A percentile compares a stretch with the other conserved stretches of the same genome.
Evolutionary conservation across 2,888 invertebrate species (phyloP).

Genomic region (Norana najaformis): DNA sequence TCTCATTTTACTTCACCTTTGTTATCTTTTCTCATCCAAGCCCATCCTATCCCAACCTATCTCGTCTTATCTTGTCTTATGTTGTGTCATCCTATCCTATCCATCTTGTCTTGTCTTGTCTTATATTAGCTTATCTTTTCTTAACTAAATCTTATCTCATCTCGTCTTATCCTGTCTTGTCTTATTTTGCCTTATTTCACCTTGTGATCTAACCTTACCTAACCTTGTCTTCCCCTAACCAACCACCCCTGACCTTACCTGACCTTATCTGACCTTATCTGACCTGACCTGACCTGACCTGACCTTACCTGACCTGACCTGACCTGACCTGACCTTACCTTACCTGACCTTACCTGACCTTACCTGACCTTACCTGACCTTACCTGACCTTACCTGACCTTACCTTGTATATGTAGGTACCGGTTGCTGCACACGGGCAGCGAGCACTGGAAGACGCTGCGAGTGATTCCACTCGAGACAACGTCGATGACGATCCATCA

Average conservation of each 20-base stretch:
- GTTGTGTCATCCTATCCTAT: not conserved
- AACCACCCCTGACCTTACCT: too few species aligned
- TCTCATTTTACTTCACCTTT: too few species aligned
- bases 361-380: not conserved
- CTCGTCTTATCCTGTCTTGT: not conserved
- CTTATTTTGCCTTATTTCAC: not conserved
- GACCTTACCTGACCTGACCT: too few species aligned
- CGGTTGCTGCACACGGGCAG: not conserved
- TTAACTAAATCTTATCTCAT: too few species aligned
- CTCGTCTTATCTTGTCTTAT: not conserved
- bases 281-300: not conserved
- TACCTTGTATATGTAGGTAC: not conserved
- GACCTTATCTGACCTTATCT: not conserved
- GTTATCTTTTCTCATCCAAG: too few species aligned
- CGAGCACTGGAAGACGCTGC: constrained; percentile 40
- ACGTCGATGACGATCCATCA: constrained; percentile 91
- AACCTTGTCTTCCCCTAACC: not conserved
- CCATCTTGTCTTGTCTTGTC: not conserved
- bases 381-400: not conserved
- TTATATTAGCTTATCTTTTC: not conserved
- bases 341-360: not conserved
- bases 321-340: not conserved
- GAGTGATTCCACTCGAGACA: constrained; percentile 84
- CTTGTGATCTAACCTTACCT: not conserved
- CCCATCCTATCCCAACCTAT: not conserved